A percentile compares a stretch with the other conserved stretches of the same genome.
Evolutionary conservation across 1,140 invertebrate genomes (phyloP).

Genomic region (Drosophila lacteicornis): DNA sequence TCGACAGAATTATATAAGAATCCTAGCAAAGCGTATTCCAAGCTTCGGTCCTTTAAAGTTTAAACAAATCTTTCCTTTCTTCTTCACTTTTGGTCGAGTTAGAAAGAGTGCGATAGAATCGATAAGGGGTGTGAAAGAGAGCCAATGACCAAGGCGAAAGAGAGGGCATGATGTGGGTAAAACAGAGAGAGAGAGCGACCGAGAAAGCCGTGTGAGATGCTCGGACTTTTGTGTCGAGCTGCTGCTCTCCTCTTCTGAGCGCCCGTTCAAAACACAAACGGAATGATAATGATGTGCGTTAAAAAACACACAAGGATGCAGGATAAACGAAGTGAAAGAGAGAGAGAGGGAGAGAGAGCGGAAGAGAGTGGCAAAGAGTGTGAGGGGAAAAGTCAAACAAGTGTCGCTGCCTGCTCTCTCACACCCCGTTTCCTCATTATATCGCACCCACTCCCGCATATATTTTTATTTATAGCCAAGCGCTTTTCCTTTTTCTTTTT

Average conservation of each 20-base stretch:
- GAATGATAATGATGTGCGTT: slow-evolving; percentile 83
- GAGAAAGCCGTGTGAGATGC: slow-evolving; percentile 20
- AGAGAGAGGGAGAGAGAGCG: slow-evolving; percentile 1
- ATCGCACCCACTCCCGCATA: slow-evolving; percentile 7
- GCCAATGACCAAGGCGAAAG: neutral
- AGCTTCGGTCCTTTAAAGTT: neutral
- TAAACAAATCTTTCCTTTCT: neutral
- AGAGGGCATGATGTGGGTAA: slow-evolving; percentile 1
- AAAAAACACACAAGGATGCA: slow-evolving; percentile 62
- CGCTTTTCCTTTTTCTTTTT: slow-evolving; percentile 20
- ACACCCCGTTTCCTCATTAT: slow-evolving; percentile 27
- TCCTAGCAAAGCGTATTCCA: neutral
- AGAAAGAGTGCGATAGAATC: slow-evolving; percentile 12
- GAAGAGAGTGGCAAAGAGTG: neutral
- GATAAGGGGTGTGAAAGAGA: slow-evolving; percentile 8
- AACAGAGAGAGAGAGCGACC: slow-evolving; percentile 4
- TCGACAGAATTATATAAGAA: neutral
- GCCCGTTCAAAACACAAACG: slow-evolving; percentile 81
- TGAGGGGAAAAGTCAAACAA: slow-evolving; percentile 70
- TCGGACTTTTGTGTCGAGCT: slow-evolving; percentile 36
- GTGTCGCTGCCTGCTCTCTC: slow-evolving; percentile 40
- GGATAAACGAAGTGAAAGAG: slow-evolving; percentile 15
- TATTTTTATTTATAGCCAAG: slow-evolving; percentile 74
- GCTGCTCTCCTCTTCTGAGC: slow-evolving; percentile 59
- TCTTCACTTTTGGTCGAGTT: slow-evolving; percentile 16